These are phyloP conservation scores for Nylanderia fulva DNA, from an alignment of 1,140 invertebrate genomes.

Conservation along the genomic window DNA sequence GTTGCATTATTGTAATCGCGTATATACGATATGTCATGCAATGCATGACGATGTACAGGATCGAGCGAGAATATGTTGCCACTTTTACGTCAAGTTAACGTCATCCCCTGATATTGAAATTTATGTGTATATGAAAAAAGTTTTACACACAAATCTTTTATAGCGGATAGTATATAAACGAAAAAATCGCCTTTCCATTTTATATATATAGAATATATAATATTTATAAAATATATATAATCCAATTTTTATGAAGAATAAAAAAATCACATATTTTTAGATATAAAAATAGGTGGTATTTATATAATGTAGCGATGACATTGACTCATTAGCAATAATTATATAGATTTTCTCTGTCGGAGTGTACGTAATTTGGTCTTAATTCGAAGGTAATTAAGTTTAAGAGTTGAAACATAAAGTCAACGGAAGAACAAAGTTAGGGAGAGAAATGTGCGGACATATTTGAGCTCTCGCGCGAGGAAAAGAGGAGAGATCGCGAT, in stretches of 20 bases:
- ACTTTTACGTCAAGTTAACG: not conserved
- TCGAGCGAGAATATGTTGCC: not conserved
- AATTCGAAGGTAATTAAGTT: not conserved
- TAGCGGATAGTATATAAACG: not conserved
- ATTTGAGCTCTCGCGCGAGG: not conserved
- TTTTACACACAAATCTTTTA: not conserved
- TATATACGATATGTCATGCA: not conserved
- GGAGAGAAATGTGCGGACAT: not conserved
- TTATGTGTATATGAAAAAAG: not conserved
- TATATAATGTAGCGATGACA: not conserved
- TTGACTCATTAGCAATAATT: not conserved
- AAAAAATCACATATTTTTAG: too few relatives aligned
- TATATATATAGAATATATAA: not conserved
- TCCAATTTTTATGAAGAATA: too few relatives aligned
- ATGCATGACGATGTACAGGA: not conserved
- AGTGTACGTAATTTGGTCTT: not conserved
- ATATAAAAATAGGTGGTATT: too few relatives aligned
- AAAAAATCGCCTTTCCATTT: too few relatives aligned
- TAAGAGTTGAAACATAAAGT: not conserved
- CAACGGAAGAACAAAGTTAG: not conserved
- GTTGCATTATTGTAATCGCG: not conserved
- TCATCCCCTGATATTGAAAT: not conserved
- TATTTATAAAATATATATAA: not conserved
- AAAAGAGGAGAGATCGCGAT: not conserved
- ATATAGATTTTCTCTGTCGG: not conserved